These are phyloP conservation scores for Drosophila ficusphila DNA, from an alignment of 1,140 invertebrate species.

Conservation along the genomic window DNA sequence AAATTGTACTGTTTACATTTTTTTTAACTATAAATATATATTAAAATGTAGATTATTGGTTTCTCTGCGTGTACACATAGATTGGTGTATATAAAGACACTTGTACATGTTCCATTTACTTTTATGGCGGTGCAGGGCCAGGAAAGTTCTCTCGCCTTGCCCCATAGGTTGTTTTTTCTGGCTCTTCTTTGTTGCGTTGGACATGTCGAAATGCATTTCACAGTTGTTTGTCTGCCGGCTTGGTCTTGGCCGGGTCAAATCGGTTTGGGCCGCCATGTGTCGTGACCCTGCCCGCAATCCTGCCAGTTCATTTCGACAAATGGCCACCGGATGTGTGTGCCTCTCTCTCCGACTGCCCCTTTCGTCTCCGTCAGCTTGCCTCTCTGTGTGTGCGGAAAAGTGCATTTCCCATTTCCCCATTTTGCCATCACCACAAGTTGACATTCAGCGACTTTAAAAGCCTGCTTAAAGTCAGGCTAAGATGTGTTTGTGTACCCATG, in stretches of 20 bases:
- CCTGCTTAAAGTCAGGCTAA: slow-evolving; percentile 41
- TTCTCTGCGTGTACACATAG: neutral
- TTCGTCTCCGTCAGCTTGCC: neutral
- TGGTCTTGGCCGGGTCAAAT: slow-evolving; percentile 14
- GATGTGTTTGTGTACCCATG: neutral
- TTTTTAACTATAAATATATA: no score
- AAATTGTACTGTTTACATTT: neutral
- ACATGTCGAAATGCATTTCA: slow-evolving; percentile 78
- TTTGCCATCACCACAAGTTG: slow-evolving; percentile 33
- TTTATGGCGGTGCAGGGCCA: slow-evolving; percentile 64
- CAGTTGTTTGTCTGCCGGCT: slow-evolving; percentile 69
- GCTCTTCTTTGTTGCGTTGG: slow-evolving; percentile 14
- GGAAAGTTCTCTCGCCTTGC: slow-evolving; percentile 1
- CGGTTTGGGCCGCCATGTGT: slow-evolving; percentile 44
- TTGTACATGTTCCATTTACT: slow-evolving; percentile 70
- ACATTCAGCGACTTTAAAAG: slow-evolving; percentile 47
- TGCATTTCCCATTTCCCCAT: slow-evolving; percentile 47
- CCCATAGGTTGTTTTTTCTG: slow-evolving; percentile 3
- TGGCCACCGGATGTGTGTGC: slow-evolving; percentile 63
- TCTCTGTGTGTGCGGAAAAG: slow-evolving; percentile 9
- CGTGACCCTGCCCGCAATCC: slow-evolving; percentile 74
- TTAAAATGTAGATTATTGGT: neutral
- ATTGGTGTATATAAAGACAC: slow-evolving; percentile 24
- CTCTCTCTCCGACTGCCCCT: neutral
- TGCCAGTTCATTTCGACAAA: slow-evolving; percentile 79